phyloP scores from a whole-genome alignment of 2,888 invertebrate genomes.

The Xanthia icteritia region DNA sequence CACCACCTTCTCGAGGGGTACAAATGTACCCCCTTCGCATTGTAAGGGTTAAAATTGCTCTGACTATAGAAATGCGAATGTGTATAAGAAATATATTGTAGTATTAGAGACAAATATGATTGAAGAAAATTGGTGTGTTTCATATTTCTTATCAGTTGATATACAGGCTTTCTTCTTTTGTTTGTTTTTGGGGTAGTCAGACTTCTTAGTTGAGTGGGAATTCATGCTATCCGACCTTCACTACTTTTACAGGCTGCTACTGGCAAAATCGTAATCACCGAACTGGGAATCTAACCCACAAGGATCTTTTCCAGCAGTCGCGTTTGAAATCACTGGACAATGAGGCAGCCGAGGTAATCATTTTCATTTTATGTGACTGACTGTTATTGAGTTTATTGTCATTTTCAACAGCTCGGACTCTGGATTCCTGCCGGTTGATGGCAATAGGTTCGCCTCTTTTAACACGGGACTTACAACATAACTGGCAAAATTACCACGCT shows the following conservation, averaged over 20 bases:
- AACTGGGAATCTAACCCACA: background rate
- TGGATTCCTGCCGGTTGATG: background rate
- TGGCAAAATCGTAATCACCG: background rate
- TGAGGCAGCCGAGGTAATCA: background rate
- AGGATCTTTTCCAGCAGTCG: background rate
- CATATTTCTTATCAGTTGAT: constrained; percentile 52
- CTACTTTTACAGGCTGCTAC: too few relatives aligned
- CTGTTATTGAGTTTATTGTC: background rate
- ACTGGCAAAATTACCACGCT: background rate
- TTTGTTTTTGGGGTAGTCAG: constrained; percentile 37
- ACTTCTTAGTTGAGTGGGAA: background rate
- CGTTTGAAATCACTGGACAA: background rate
- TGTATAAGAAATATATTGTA: constrained; percentile 66
- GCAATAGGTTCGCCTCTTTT: background rate
- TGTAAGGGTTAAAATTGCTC: constrained; percentile 74
- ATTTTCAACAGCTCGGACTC: background rate
- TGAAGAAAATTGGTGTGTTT: constrained; percentile 61
- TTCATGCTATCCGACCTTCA: background rate
- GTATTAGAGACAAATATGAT: constrained; percentile 65
- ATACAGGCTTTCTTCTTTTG: constrained; percentile 47
- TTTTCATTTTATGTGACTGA: background rate
- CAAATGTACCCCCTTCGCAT: constrained; percentile 67
- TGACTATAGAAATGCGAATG: constrained; percentile 63
- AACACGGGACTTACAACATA: background rate
- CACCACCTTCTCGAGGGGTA: constrained; percentile 75